Evolutionary conservation across 2,888 invertebrate species (phyloP).

Genomic region (Lochmaea crataegi): DNA sequence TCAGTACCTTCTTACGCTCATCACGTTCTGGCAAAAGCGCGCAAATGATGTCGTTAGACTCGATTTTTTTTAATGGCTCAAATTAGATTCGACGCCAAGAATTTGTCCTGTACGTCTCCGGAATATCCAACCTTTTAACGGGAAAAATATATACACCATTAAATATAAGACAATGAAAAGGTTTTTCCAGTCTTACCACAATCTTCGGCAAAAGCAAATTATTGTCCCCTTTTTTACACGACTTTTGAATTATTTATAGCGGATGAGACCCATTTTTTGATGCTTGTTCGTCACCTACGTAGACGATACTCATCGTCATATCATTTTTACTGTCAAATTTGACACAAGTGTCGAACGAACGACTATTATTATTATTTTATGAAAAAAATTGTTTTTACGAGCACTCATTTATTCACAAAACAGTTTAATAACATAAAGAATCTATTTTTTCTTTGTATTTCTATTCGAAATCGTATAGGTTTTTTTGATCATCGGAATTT

Average conservation of each 20-base stretch:
- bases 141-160: conserved; percentile 9
- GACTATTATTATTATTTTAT: too few species aligned
- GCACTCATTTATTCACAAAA: neutral
- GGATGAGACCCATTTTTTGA: too few species aligned
- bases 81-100: conserved; percentile 44
- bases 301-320: too few species aligned
- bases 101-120: conserved; percentile 28
- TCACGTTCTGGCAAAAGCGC: conserved; percentile 36
- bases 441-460: neutral
- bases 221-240: too few species aligned
- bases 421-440: neutral
- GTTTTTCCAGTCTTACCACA: neutral
- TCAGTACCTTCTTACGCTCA: conserved; percentile 30
- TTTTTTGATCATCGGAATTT: neutral
- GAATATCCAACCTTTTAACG: conserved; percentile 31
- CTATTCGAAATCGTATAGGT: neutral
- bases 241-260: too few species aligned
- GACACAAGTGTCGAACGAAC: too few species aligned
- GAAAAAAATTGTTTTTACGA: neutral
- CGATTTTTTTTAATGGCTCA: conserved; percentile 43
- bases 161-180: neutral
- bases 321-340: too few species aligned
- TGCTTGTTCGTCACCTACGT: too few species aligned
- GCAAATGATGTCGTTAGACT: conserved; percentile 40
- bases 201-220: neutral